Percentiles rank a stretch among this genome's conserved stretches.
Conservation (phyloP, 2,888 invertebrate genomes). For the Nycteola revayana region DNA sequence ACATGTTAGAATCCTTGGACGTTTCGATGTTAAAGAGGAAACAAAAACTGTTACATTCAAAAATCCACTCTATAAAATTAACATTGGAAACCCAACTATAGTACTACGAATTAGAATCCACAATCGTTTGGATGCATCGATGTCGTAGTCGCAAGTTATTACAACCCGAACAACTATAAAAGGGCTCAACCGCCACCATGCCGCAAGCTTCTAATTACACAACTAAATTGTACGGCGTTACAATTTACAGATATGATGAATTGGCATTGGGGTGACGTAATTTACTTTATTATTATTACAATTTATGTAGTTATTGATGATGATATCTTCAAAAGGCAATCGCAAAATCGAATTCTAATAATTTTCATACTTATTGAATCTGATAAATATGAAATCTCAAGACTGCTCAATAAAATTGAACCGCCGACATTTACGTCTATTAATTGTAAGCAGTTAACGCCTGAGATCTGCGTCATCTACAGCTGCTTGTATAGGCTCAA, state of each 20-base stretch:
- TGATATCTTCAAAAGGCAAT: too few relatives aligned
- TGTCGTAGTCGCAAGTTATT: constrained; percentile 33
- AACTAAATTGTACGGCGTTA: constrained; percentile 41
- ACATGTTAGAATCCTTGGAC: constrained; percentile 12
- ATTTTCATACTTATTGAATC: too few relatives aligned
- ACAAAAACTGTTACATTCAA: constrained; percentile 19
- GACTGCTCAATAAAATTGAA: too few relatives aligned
- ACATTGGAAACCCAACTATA: constrained; percentile 21
- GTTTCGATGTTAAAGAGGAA: constrained; percentile 19
- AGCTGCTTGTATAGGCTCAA: too few relatives aligned
- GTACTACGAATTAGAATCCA: constrained; percentile 30
- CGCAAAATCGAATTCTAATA: too few relatives aligned
- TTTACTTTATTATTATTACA: background rate
- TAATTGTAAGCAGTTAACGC: too few relatives aligned
- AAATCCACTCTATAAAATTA: constrained; percentile 44
- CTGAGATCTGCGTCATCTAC: too few relatives aligned
- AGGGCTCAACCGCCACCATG: constrained; percentile 67
- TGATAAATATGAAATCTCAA: too few relatives aligned
- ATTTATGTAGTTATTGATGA: too few relatives aligned
- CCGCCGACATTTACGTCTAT: too few relatives aligned
- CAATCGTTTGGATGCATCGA: constrained; percentile 52
- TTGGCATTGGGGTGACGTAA: constrained; percentile 12
- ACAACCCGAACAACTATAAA: constrained; percentile 28
- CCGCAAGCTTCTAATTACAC: constrained; percentile 65
- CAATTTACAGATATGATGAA: constrained; percentile 20